phyloP scores from a whole-genome alignment of 2,888 invertebrate species.

The Drosophila picticornis region DNA sequence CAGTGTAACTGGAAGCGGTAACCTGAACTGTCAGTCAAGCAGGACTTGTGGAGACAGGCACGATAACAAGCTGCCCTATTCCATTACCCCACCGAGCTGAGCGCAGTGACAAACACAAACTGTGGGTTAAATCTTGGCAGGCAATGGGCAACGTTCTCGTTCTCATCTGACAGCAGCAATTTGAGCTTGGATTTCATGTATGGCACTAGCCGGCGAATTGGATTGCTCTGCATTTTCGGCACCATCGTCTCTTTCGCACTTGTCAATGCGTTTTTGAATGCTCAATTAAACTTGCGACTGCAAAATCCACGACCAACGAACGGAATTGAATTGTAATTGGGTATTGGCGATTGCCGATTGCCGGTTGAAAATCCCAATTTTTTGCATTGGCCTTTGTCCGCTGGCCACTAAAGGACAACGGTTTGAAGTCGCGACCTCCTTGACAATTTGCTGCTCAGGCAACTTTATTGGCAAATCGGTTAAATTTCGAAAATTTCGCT shows the following conservation, averaged over 20 bases:
- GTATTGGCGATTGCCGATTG: constrained; percentile 16
- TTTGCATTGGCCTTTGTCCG: constrained; percentile 56
- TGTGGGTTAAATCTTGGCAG: constrained; percentile 65
- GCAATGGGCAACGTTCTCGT: constrained; percentile 34
- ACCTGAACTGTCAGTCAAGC: constrained; percentile 76
- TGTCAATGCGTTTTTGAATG: constrained; percentile 79
- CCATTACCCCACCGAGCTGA: constrained; percentile 5
- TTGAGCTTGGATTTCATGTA: constrained; percentile 51
- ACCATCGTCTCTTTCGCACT: constrained; percentile 48
- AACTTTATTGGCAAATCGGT: constrained; percentile 30
- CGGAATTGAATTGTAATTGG: constrained; percentile 80
- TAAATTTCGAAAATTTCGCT: constrained; percentile 18
- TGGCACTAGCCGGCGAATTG: constrained; percentile 24
- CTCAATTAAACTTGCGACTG: constrained; percentile 81
- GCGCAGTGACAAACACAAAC: constrained; percentile 75
- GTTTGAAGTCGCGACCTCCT: constrained; percentile 10
- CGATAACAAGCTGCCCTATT: constrained; percentile 71
- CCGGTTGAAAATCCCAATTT: constrained; percentile 29
- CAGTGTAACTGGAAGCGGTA: constrained; percentile 45
- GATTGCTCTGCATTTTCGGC: constrained; percentile 48
- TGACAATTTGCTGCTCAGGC: constrained; percentile 36
- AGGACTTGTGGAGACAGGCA: constrained; percentile 55
- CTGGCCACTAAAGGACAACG: constrained; percentile 21
- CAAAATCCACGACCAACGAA: neutral
- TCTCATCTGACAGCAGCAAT: constrained; percentile 66